These are phyloP conservation scores for Iphiclides podalirius DNA, from an alignment of 2,888 invertebrate genomes.

Conservation along the genomic window DNA sequence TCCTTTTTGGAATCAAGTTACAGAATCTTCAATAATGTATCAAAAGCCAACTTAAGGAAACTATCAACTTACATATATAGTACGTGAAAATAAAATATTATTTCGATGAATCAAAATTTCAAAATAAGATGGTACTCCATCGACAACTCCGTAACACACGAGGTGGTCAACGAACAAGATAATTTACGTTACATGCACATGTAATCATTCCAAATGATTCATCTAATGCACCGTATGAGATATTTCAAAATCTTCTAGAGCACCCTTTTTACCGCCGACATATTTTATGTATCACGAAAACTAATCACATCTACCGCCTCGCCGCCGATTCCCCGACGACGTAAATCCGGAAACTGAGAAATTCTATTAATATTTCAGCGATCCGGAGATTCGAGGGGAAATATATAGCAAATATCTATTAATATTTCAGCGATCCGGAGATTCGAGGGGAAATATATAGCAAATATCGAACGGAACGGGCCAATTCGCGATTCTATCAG, in stretches of 20 bases:
- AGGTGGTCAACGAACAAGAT: no score
- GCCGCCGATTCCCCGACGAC: constrained; percentile 22
- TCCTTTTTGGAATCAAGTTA: no score
- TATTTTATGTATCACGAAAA: background rate
- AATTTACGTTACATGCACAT: no score
- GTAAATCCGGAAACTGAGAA: constrained; percentile 33
- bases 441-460: constrained; percentile 33
- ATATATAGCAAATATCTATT: constrained; percentile 34
- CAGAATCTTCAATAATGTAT: no score
- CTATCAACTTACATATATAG: no score
- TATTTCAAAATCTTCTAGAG: constrained; percentile 2
- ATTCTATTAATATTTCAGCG: constrained; percentile 36
- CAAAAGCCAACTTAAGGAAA: no score
- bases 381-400: constrained; percentile 31
- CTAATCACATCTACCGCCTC: constrained; percentile 17
- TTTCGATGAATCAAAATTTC: no score
- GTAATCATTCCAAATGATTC: background rate
- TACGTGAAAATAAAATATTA: no score
- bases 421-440: constrained; percentile 34
- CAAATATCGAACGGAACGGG: constrained; percentile 30
- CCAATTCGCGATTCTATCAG: constrained; percentile 30
- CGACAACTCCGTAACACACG: no score
- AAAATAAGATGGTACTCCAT: no score
- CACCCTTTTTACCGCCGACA: background rate
- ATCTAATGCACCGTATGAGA: background rate